Percentiles rank a stretch among this genome's conserved stretches.
These are phyloP conservation scores for Microtus ochrogaster DNA, from an alignment of 2,113 vertebrate species.

Conservation along the genomic window DNA sequence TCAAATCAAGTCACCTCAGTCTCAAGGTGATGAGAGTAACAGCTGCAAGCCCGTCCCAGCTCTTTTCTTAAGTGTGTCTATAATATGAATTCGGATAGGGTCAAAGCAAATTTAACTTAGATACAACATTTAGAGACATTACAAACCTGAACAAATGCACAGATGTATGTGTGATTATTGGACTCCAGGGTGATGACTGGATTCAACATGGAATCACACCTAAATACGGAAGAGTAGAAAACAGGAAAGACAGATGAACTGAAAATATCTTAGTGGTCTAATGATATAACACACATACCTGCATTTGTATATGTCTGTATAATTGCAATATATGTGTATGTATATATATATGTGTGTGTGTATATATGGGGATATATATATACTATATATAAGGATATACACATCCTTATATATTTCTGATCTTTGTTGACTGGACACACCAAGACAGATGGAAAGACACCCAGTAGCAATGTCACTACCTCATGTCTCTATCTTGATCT, in stretches of 20 bases:
- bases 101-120: not conserved
- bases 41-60: not conserved
- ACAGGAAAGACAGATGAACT: not conserved
- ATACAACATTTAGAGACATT: not conserved
- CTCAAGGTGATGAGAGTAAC: not conserved
- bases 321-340: too few species aligned
- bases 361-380: too few species aligned
- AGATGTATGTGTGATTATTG: not conserved
- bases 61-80: not conserved
- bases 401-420: slow-evolving; percentile 13
- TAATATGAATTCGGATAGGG: not conserved
- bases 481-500: not conserved
- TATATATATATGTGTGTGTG: too few species aligned
- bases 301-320: not conserved
- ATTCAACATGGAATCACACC: not conserved
- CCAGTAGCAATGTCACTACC: not conserved
- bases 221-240: not conserved
- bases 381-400: not conserved
- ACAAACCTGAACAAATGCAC: not conserved
- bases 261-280: not conserved
- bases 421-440: not conserved
- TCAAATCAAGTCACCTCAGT: not conserved
- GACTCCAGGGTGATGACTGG: not conserved
- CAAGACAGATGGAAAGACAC: not conserved
- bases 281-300: not conserved